A percentile compares a stretch with the other conserved stretches of the same genome.
These are phyloP conservation scores for Cerceris rybyensis DNA, from an alignment of 2,888 invertebrate species.

Conservation along the genomic window DNA sequence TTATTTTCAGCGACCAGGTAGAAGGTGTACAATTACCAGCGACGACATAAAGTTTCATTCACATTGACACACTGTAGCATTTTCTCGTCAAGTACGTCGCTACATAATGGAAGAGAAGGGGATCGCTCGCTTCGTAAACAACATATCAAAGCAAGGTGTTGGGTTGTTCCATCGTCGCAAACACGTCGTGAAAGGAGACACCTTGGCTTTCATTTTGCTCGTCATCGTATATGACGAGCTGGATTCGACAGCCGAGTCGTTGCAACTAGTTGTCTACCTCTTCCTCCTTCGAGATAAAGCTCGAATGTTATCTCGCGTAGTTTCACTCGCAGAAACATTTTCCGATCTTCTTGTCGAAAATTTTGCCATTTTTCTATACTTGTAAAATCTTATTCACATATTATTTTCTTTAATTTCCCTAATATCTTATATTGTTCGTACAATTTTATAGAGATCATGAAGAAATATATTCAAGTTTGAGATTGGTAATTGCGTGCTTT, in stretches of 20 bases:
- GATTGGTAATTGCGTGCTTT: too few relatives aligned
- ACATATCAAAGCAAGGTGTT: constrained; percentile 45
- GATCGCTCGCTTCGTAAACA: constrained; percentile 42
- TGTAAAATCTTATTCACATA: too few relatives aligned
- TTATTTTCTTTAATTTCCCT: too few relatives aligned
- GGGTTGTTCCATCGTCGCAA: constrained; percentile 28
- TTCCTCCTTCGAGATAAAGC: too few relatives aligned
- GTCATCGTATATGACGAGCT: constrained; percentile 24
- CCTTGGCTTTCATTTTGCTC: constrained; percentile 41
- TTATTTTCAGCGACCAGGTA: neutral
- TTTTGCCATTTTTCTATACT: too few relatives aligned
- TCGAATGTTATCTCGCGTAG: too few relatives aligned
- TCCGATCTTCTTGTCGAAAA: too few relatives aligned
- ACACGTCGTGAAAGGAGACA: constrained; percentile 46
- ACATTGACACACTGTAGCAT: constrained; percentile 30
- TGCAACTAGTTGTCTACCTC: too few relatives aligned
- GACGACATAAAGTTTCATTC: constrained; percentile 21
- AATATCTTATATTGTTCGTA: too few relatives aligned
- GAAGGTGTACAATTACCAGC: neutral
- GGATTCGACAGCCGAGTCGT: constrained; percentile 23
- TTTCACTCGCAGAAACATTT: too few relatives aligned
- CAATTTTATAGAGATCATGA: too few relatives aligned
- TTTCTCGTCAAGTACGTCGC: constrained; percentile 17
- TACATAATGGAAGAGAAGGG: constrained; percentile 32
- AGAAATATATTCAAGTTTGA: too few relatives aligned